Evolutionary conservation across 2,888 invertebrate species (phyloP).

Genomic region (Thereva unica): DNA sequence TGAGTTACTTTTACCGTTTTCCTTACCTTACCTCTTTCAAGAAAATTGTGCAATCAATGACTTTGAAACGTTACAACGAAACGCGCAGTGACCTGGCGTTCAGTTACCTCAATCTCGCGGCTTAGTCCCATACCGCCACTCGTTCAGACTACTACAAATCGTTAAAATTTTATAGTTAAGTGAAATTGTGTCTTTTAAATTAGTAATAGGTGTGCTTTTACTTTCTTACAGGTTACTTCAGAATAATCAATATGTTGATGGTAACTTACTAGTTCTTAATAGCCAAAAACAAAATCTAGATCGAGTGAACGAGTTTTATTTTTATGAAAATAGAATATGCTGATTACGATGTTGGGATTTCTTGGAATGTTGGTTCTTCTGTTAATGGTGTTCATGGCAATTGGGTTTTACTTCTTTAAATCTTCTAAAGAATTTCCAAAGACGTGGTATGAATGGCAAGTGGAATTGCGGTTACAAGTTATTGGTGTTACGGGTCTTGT

Average conservation of each 20-base stretch:
- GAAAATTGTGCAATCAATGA: no score
- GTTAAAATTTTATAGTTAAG: no score
- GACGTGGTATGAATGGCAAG: slow-evolving; percentile 56
- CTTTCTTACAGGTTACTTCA: no score
- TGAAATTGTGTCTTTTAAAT: no score
- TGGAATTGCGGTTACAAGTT: slow-evolving; percentile 55
- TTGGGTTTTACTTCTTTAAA: slow-evolving; percentile 53
- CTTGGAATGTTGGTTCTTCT: slow-evolving; percentile 35
- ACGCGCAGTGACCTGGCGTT: no score
- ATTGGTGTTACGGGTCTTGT: slow-evolving; percentile 51
- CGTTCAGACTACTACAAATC: no score
- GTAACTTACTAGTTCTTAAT: background rate
- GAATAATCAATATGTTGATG: background rate
- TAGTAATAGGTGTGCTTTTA: no score
- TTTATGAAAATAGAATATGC: slow-evolving; percentile 5
- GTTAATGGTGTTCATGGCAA: slow-evolving; percentile 46
- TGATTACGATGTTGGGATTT: slow-evolving; percentile 17
- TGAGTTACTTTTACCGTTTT: no score
- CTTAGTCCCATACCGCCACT: no score
- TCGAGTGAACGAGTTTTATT: background rate
- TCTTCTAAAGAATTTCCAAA: slow-evolving; percentile 57
- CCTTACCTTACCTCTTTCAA: no score
- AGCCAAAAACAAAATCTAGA: background rate
- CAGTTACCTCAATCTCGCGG: no score
- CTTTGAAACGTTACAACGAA: no score